These are phyloP conservation scores for Ectemnius cavifrons DNA, from an alignment of 2,888 invertebrate genomes.

Conservation along the genomic window DNA sequence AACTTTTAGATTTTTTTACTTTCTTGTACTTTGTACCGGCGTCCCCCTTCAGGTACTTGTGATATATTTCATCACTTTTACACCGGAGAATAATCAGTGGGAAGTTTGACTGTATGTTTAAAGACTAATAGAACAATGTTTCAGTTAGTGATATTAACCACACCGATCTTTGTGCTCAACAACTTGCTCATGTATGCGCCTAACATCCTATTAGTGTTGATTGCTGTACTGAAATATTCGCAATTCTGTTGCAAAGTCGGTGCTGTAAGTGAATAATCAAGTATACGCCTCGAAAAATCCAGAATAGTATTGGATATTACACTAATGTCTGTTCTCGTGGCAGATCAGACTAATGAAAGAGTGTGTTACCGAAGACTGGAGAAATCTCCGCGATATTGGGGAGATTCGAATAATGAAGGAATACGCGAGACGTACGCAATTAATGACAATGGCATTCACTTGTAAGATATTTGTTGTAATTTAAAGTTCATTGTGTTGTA, in stretches of 20 bases:
- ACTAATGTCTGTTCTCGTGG: background rate
- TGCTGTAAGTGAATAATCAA: too few species aligned
- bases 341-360: background rate
- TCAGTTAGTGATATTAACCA: background rate
- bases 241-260: too few species aligned
- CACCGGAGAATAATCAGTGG: too few species aligned
- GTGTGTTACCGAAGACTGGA: background rate
- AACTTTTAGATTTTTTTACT: background rate
- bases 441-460: background rate
- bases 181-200: background rate
- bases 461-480: background rate
- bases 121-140: background rate
- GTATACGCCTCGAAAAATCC: too few species aligned
- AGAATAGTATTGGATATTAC: background rate
- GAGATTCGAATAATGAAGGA: background rate
- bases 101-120: too few species aligned
- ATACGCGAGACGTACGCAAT: background rate
- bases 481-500: background rate
- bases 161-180: background rate
- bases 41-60: background rate
- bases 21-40: background rate
- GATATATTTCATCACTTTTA: too few species aligned
- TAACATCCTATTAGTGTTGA: background rate
- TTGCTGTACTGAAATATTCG: background rate
- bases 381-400: background rate